Evolutionary conservation across 2,888 invertebrate genomes (phyloP).

Genomic region (Philereme transversata): DNA sequence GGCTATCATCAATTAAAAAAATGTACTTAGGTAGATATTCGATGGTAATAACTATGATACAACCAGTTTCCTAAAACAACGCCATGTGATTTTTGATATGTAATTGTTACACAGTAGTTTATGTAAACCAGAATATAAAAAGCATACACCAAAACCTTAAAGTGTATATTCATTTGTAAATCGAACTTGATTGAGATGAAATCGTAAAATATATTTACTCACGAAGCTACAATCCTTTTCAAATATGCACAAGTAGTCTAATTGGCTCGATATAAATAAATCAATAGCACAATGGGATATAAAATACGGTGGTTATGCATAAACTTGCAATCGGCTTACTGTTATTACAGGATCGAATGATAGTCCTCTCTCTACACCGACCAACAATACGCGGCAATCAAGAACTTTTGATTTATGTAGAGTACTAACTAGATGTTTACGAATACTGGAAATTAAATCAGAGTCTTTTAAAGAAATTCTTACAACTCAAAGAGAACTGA

Average conservation of each 20-base stretch:
- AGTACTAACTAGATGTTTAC: not conserved
- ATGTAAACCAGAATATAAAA: no score
- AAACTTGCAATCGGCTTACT: conserved; percentile 52
- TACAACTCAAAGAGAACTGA: no score
- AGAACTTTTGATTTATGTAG: conserved; percentile 22
- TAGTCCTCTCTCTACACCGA: conserved; percentile 5
- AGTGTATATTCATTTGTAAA: not conserved
- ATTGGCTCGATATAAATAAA: conserved; percentile 68
- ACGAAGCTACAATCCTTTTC: conserved; percentile 33
- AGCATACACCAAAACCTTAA: no score
- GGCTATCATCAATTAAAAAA: no score
- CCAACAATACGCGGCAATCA: conserved; percentile 28
- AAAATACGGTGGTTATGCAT: conserved; percentile 53
- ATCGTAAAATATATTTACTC: conserved; percentile 25
- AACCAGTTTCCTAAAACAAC: no score
- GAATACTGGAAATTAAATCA: conserved; percentile 6
- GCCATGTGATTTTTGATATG: no score
- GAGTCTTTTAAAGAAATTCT: no score
- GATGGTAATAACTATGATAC: no score
- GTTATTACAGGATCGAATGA: conserved; percentile 45
- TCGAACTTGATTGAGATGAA: conserved; percentile 11
- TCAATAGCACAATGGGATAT: conserved; percentile 63
- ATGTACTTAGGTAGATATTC: no score
- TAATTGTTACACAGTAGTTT: no score
- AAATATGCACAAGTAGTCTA: conserved; percentile 62